phyloP scores from a whole-genome alignment of 2,888 invertebrate species.

The Hemistola chrysoprasaria region DNA sequence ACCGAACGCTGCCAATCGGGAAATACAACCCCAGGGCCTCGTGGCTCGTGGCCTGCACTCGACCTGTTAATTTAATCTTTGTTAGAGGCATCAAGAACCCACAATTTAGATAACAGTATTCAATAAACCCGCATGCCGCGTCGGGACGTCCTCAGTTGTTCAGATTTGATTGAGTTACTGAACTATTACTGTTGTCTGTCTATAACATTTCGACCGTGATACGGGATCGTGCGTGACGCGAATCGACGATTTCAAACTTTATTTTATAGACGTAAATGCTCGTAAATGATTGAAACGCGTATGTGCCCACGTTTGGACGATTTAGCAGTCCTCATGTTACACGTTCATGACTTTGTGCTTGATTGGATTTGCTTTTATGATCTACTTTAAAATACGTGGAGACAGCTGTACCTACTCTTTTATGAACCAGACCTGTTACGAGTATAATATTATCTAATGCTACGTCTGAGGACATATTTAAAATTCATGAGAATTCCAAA shows the following conservation, averaged over 20 bases:
- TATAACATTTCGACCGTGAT: slow-evolving; percentile 39
- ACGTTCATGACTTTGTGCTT: not conserved
- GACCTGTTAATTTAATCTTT: slow-evolving; percentile 76
- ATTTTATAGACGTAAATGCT: slow-evolving; percentile 37
- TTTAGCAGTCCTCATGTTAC: slow-evolving; percentile 7
- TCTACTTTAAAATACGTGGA: not conserved
- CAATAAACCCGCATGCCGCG: slow-evolving; percentile 67
- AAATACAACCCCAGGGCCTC: slow-evolving; percentile 47
- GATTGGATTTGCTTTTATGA: not conserved
- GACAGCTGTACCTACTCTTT: too few species aligned
- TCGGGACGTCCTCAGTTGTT: slow-evolving; percentile 55
- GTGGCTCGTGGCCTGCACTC: slow-evolving; percentile 47
- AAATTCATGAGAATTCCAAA: too few species aligned
- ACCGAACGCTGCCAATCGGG: slow-evolving; percentile 52
- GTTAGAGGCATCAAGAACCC: slow-evolving; percentile 65
- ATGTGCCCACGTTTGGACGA: slow-evolving; percentile 22
- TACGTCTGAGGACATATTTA: too few species aligned
- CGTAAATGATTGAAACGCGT: slow-evolving; percentile 38
- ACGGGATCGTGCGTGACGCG: slow-evolving; percentile 41
- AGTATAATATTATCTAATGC: too few species aligned
- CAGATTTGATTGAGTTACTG: slow-evolving; percentile 69
- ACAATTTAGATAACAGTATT: slow-evolving; percentile 75
- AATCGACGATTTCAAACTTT: slow-evolving; percentile 40
- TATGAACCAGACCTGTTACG: too few species aligned
- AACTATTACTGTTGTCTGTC: slow-evolving; percentile 55